A percentile compares a stretch with the other conserved stretches of the same genome.
Evolutionary conservation across 2,888 invertebrate genomes (phyloP).

Genomic region (Mechanitis messenoides): DNA sequence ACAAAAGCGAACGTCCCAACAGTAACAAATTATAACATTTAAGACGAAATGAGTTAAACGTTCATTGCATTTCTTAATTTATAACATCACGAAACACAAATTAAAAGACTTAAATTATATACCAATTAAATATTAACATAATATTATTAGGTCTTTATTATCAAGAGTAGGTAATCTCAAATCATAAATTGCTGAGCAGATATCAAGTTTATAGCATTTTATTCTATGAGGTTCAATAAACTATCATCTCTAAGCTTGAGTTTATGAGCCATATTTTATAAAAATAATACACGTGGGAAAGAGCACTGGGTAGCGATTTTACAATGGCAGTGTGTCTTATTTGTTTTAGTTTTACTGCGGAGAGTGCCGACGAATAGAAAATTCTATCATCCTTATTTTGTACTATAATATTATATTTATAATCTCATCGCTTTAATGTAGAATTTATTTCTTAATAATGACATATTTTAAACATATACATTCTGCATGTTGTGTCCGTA

Average conservation of each 20-base stretch:
- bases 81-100: too few species aligned
- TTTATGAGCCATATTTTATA: slow-evolving; percentile 68
- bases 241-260: slow-evolving; percentile 57
- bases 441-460: too few species aligned
- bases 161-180: too few species aligned
- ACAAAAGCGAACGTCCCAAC: slow-evolving; percentile 21
- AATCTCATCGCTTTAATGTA: background rate
- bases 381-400: slow-evolving; percentile 15
- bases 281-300: slow-evolving; percentile 53
- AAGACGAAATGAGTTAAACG: background rate
- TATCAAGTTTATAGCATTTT: slow-evolving; percentile 58
- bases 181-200: slow-evolving; percentile 56
- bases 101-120: too few species aligned
- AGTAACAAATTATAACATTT: slow-evolving; percentile 9
- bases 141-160: too few species aligned
- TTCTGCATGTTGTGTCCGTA: too few species aligned
- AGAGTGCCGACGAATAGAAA: slow-evolving; percentile 18
- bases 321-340: slow-evolving; percentile 30
- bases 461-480: too few species aligned
- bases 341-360: slow-evolving; percentile 25
- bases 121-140: too few species aligned
- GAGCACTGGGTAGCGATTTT: slow-evolving; percentile 41
- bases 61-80: slow-evolving; percentile 51
- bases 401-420: slow-evolving; percentile 15
- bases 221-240: slow-evolving; percentile 58